A percentile compares a stretch with the other conserved stretches of the same genome.
Evolutionary conservation across 2,797 vertebrate genomes (phyloP).

Genomic region (Pelochelys cantorii): DNA sequence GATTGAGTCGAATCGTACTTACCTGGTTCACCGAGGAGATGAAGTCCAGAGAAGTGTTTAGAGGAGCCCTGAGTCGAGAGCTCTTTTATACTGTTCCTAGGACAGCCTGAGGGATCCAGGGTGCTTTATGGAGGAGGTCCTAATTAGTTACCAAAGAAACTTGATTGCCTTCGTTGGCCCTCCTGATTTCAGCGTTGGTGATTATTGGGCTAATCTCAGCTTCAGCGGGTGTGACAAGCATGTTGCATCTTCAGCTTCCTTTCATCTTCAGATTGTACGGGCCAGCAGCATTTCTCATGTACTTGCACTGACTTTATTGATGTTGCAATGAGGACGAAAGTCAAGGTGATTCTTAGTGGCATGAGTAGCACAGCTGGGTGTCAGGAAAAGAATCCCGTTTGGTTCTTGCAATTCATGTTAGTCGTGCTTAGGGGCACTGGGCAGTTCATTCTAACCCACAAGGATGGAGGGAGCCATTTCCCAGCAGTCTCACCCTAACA

Average conservation of each 20-base stretch:
- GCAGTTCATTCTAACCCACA: background rate
- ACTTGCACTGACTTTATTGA: background rate
- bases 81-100: background rate
- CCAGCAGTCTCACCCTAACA: background rate
- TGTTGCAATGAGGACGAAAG: background rate
- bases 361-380: background rate
- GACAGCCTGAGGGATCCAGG: too few relatives aligned
- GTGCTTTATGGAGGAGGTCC: too few relatives aligned
- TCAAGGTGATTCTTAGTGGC: background rate
- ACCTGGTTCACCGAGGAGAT: background rate
- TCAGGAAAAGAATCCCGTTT: background rate
- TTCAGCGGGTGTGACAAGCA: background rate
- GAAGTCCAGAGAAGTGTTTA: background rate
- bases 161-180: background rate
- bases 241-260: background rate
- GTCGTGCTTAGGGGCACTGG: fast-evolving
- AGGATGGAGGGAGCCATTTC: background rate
- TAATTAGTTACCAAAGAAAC: too few relatives aligned
- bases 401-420: background rate
- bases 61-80: background rate
- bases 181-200: too few relatives aligned
- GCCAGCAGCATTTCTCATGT: background rate
- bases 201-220: background rate
- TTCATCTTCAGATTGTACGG: background rate
- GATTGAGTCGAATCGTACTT: background rate